Evolutionary conservation across 2,888 invertebrate species (phyloP), one percentile per base, ranked within the genome.

Genomic region (Erannis defoliaria): DNA sequence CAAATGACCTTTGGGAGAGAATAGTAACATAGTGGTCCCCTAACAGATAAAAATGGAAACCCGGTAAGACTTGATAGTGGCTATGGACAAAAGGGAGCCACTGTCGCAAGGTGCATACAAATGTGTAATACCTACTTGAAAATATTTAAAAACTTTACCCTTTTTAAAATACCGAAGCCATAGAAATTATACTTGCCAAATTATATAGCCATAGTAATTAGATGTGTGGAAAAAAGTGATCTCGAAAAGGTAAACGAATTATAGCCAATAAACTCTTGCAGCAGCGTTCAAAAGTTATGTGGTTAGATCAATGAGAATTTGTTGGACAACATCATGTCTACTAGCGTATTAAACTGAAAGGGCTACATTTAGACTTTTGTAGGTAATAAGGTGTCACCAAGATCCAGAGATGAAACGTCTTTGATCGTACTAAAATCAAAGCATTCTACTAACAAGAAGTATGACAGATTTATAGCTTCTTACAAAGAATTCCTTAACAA

Each of bases 401-500:
- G 84, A 82, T 84, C 83, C 81, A 81, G 73, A 72, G 68, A 77
- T 78, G 80, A 80, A 77, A 76, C 75, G 79, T 77, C 90, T 92
- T 91, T 92, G 92, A 91, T 90, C 90, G 84, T 76, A 68, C 70
- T 75, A 76, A 79, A 87, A 86, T 88, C 87, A 88, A 90, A 90
- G 87, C 84, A 77, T 73, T 73, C 79, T 78, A 75, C 85, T 90
- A 89, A 90, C 89, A 86, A 88, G 86, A 78, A 75, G 81, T 84
- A 85, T 82, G 90, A 89, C 89, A 89, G 89, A 90, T 92, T 90
- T 92, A 92, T 89, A 75, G 71, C 79, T 40, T 66, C 76, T 80
- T 76, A 82, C 82, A 75, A 85, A 85, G 84, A 86, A 85, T 80
- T 81, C 75, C 76, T 73, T 72, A 69, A 73, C 70, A 73, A 79